phyloP scores from a whole-genome alignment of 1,140 invertebrate genomes.

The Drosophila mojavensis region DNA sequence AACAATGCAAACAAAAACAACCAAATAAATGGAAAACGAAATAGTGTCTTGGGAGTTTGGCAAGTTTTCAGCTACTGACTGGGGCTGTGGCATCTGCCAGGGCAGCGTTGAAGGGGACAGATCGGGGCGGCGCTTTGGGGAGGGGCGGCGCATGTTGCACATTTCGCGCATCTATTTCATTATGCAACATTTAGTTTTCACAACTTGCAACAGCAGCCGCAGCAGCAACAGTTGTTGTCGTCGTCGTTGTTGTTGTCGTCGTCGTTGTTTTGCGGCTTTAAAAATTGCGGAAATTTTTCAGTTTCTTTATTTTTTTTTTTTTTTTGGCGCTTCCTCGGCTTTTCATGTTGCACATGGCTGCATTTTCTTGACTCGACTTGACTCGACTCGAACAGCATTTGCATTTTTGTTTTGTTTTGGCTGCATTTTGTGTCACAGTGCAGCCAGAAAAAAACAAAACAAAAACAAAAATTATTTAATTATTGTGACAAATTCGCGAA shows the following conservation, averaged over 20 bases:
- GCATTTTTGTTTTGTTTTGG: slow-evolving; percentile 59
- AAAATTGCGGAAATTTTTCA: slow-evolving; percentile 75
- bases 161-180: slow-evolving; percentile 81
- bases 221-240: slow-evolving; percentile 24
- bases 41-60: slow-evolving; percentile 59
- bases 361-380: slow-evolving; percentile 47
- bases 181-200: slow-evolving; percentile 72
- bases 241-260: not conserved
- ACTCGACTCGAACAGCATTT: slow-evolving; percentile 54
- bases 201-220: slow-evolving; percentile 44
- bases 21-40: slow-evolving; percentile 12
- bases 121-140: not conserved
- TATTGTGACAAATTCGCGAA: slow-evolving; percentile 64
- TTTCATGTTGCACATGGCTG: slow-evolving; percentile 68
- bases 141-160: slow-evolving; percentile 55
- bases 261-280: slow-evolving; percentile 58
- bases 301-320: slow-evolving; percentile 27
- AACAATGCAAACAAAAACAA: not conserved
- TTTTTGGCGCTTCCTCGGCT: slow-evolving; percentile 45
- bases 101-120: not conserved
- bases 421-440: slow-evolving; percentile 37
- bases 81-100: slow-evolving; percentile 64
- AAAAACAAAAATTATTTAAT: slow-evolving; percentile 57
- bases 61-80: slow-evolving; percentile 46
- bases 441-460: slow-evolving; percentile 8